Evolutionary conservation across 2,797 vertebrate species (phyloP), one percentile per base, ranked within the genome.

Genomic region (Enteromius afrohamiltoni): DNA sequence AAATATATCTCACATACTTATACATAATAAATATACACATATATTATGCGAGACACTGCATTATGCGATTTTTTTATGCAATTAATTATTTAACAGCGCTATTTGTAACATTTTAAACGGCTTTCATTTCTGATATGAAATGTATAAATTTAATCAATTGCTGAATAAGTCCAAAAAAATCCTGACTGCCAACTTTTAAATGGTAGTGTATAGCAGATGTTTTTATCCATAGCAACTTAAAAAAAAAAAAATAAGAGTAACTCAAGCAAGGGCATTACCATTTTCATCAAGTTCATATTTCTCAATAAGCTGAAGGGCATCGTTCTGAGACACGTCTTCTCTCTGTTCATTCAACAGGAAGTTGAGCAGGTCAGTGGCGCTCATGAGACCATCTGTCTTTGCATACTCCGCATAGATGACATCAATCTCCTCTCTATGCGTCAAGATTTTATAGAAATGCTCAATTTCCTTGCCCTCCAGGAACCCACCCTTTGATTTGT

Each of bases 381-480:
- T 96, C 95, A 99, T 96, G 79, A 92, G 89, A 58, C 93, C 93
- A 0, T 88, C 82, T 0, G 93, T 90, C 83, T 94, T 92, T 0
- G 96, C 93, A 0, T 96, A 97, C 62, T 87, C 84, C 0, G 77
- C 85, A 4, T 96, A 98, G 89, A 97, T 95, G 0, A 88, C 89
- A 7, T 95, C 93, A 0, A 99, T 96, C 91, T 99, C 98, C 0
- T 92, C 93, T 29, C 98, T 94, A 47, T 95, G 88, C 16, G 97
- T 99, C 91, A 99, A 88, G 77, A 96, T 93, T 85, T 95, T 93
- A 77, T 99, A 99, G 92, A 99, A 98, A 51, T 91, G 88, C 86
- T 96, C 92, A 0, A 99, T 97, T 93, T 99, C 98, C 14, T 95
- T 92, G 4, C 96, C 96, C 62, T 96, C 93, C 89, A 99, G 92